Base-by-base conservation (phyloP, 2,113 vertebrate genomes). In the Leptocoma aspasia region DNA sequence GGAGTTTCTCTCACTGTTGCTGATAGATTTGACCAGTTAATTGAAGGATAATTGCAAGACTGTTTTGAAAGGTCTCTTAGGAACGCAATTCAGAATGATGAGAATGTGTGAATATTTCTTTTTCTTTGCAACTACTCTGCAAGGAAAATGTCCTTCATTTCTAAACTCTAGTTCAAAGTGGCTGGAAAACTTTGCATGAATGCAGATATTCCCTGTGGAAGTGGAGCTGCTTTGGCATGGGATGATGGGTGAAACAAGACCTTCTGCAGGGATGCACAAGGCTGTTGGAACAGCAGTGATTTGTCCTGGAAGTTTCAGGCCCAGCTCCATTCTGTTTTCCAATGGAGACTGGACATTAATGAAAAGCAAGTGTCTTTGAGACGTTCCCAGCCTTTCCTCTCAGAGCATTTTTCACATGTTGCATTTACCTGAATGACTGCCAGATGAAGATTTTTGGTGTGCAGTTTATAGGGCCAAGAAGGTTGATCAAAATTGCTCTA, bases 371-470 rank as follows among this genome's bases (percentile, higher is more conserved):
- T 37, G 47, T 37, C 16, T 56, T 47, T 31, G n/a, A 61, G 16
- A 22, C 4, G 2, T 53, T 72, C 52, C 45, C 31, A 77, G 2
- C 8, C 12, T 27, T 66, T 57, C 35, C 15, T 27, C n/a, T 65
- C 39, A 30, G 15, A 1, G 1, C 2, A 33, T 23, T 60, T 47
- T 64, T 20, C 35, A 13, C 1, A 0, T 22, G 11, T 35, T 71
- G 3, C 4, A 27, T 33, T 35, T 57, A 18, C 15, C 18, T 15
- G 2, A 6, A 22, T 69, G 41, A 17, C 35, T 45, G 14, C 18
- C 16, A 24, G 14, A 9, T 15, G 28, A 71, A 80, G 41, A 35
- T 3, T 60, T 89, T 68, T 72, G 49, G 24, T 41, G 23, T 24
- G 26, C 14, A 57, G 37, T 44, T 82, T 56, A 64, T 7, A 33